Evolutionary conservation across 2,113 vertebrate species (phyloP).

Genomic region (Lamprologus callipterus): DNA sequence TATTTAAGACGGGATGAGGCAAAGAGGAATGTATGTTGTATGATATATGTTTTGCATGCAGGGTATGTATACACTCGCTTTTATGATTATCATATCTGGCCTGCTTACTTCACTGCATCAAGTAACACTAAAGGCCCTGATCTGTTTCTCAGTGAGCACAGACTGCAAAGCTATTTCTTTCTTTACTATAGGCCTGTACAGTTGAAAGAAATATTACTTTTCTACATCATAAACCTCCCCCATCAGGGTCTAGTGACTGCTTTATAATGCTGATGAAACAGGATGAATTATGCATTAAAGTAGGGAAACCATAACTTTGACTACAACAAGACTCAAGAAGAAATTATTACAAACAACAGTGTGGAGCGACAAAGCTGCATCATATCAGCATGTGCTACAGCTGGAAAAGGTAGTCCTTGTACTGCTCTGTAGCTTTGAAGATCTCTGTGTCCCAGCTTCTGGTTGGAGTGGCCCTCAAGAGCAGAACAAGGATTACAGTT

Average conservation of each 20-base stretch:
- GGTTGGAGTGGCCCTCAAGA: neutral
- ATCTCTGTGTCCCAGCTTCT: neutral
- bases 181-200: neutral
- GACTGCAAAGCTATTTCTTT: neutral
- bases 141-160: neutral
- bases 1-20: neutral
- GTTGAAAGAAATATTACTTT: neutral
- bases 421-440: neutral
- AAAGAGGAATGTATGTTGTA: neutral
- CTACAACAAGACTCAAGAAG: neutral
- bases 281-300: neutral
- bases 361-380: neutral
- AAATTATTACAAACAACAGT: neutral
- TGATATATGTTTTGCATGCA: neutral
- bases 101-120: neutral
- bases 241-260: neutral
- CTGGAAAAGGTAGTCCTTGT: neutral
- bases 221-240: slow-evolving; percentile 14
- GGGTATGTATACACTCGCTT: neutral
- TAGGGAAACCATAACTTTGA: neutral
- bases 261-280: neutral
- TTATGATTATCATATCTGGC: neutral
- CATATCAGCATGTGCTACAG: neutral
- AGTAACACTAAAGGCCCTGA: neutral
- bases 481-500: neutral